Evolutionary conservation across 2,113 vertebrate species (phyloP), one percentile per base, ranked within the genome.

Genomic region (Morone saxatilis): DNA sequence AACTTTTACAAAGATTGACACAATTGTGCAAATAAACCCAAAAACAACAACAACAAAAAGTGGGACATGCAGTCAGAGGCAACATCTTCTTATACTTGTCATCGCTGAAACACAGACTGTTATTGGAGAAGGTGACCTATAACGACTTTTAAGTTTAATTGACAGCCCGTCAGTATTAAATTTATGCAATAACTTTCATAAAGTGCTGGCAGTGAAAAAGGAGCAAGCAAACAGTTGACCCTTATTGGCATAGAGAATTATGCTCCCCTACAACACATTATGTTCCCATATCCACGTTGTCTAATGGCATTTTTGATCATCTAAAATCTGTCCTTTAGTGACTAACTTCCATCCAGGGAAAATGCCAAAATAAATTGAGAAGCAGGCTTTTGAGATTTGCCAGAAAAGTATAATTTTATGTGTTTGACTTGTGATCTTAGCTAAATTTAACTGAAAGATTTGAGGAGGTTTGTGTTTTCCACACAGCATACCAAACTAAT

Each of bases 281-380:
- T 50, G 71, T 73, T 70, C 81, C 47, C 70, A 71, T 79, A 74
- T 63, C 50, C 47, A 71, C 73, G 80, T 71, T 72, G 66, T 81
- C 59, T 68, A 60, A 86, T 77, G 51, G n/a, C 71, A 36, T 54
- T 69, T 86, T 57, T 76, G 65, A 87, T 77, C 7, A 62, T 76
- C 48, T 80, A 41, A 81, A 84, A 84, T 63, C 47, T 77, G 71
- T 77, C 78, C 72, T 83, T 84, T 71, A 70, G 40, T 75, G 57
- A 78, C 47, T 71, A 62, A 62, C 51, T 67, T 72, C 41, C 59
- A 50, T n/a, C 22, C 57, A 43, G 50, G 66, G 40, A 36, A 87
- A 80, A 87, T 75, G 70, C 66, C 87, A 80, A 68, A 88, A 82
- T 68, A 81, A 88, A 79, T 66, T 50, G 19, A 89, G 36, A 63